Base-by-base conservation (phyloP, 2,888 invertebrate species). In the Sicus ferrugineus region DNA sequence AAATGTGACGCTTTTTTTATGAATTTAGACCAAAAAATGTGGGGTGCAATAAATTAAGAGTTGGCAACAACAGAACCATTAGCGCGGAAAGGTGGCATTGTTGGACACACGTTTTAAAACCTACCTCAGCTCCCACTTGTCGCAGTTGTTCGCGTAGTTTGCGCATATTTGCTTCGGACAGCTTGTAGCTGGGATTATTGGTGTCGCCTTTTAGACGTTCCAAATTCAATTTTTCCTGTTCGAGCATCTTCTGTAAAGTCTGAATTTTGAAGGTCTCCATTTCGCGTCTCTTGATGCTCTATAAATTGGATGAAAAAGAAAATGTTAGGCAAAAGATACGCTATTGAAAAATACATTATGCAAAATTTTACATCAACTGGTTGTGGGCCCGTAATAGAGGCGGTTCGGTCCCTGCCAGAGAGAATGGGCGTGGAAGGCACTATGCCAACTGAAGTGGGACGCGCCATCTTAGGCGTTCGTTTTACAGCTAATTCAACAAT, bases 171-270 rank as follows among this genome's bases (percentile, higher is more conserved):
- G 85, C 79, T 73, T 86, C 86, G 2, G 86, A 85, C 16, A 81
- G 74, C 76, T 84, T 86, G 70, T 81, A 83, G 72, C 81, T 80
- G 67, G 80, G 80, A 78, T 82, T 83, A 66, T 80, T 81, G 38
- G 77, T 78, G 28, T 84, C 81, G 66, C 80, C 91, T 72, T 93
- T 89, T 72, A 95, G 86, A 77, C 91, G 89, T 77, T 94, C 92
- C 77, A 94, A 90, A 85, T 93, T 93, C 78, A 92, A 89, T 84
- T 92, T 92, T 80, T 95, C 95, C 79, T 94, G 90, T 78, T 95
- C 95, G 75, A 96, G 87, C 97, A 97, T 97, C 80, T 95, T 88
- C 76, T 92, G 91, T 74, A 96, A 90, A 21, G 96, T 95, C 83
- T 93, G 91, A 69, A 93, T 92, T 79, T 93, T 92, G 76, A 94